Conservation (phyloP, 2,797 vertebrate species). For the Falco naumanni region DNA sequence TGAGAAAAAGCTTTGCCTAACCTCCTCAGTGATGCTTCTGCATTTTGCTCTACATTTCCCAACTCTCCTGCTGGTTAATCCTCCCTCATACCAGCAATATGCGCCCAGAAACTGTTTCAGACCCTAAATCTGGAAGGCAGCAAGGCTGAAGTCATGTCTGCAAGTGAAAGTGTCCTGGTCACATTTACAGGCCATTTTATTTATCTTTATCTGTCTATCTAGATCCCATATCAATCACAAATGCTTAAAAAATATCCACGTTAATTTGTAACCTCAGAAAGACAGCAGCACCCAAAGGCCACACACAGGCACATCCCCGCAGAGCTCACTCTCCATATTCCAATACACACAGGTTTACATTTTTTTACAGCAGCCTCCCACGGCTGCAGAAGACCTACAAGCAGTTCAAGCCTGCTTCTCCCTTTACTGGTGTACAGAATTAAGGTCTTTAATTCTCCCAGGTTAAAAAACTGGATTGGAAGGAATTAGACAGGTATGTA, state of each 20-base stretch:
- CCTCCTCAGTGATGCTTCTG: neutral
- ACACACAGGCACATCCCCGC: neutral
- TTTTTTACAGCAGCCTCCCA: neutral
- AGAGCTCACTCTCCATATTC: neutral
- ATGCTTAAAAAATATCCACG: neutral
- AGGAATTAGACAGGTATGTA: neutral
- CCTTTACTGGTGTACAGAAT: neutral
- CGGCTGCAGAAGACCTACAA: neutral
- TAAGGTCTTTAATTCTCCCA: neutral
- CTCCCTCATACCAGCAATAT: neutral
- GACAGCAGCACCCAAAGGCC: neutral
- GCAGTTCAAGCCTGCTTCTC: neutral
- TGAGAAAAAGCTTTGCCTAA: neutral
- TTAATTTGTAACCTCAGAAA: neutral
- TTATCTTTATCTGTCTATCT: neutral
- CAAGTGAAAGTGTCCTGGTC: neutral
- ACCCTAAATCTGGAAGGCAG: neutral
- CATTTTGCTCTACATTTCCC: neutral
- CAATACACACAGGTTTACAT: neutral
- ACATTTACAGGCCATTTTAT: neutral
- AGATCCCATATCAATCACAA: neutral
- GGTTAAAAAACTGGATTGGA: neutral
- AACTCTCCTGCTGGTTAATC: neutral
- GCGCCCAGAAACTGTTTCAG: neutral
- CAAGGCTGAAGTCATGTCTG: neutral